Evolutionary conservation across 2,113 vertebrate genomes (phyloP), one percentile per base, ranked within the genome.

Genomic region (Oxygymnocypris stewartii): DNA sequence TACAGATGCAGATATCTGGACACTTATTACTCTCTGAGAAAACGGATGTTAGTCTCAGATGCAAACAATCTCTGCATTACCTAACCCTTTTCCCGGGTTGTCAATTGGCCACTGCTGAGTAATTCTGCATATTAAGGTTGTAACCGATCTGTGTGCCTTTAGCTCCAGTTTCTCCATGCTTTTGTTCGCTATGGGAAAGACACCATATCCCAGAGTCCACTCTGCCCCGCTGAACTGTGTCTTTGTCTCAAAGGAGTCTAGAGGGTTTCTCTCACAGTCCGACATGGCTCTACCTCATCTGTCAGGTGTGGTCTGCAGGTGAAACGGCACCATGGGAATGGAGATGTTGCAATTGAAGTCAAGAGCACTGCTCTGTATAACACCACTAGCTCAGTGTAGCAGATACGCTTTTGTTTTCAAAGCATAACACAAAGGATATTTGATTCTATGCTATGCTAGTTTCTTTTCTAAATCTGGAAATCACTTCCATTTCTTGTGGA

Each of bases 251-350:
- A 90, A 14, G 86, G 88, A 69, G 88, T 90, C 91, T 88, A 71
- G 89, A 92, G 91, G 92, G 92, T 91, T 92, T 90, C 89, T 87
- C 88, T 92, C 90, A 90, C 88, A 89, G 79, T 86, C 83, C 69
- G 76, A 87, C 86, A 91, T 89, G 90, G 57, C 44, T 84, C 82
- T 86, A 87, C 75, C 89, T 89, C 89, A 67, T 74, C 82, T 83
- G 77, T 88, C 89, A 92, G 90, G 92, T 89, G 92, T 82, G 31
- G 51, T 84, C 81, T 88, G 77, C 88, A 61, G 78, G 92, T 91
- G 91, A 94, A 90, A 89, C 89, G 89, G 94, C 91, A 93, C 92
- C 93, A 92, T 93, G 91, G 90, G 93, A 94, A 93, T 91, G 78
- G 16, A 65, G 74, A 77, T 84, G 84, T 47, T 86, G 82, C 42